Percentiles rank a stretch among this genome's conserved stretches.
Evolutionary conservation across 2,888 invertebrate species (phyloP).

Genomic region (Lymantria dispar): DNA sequence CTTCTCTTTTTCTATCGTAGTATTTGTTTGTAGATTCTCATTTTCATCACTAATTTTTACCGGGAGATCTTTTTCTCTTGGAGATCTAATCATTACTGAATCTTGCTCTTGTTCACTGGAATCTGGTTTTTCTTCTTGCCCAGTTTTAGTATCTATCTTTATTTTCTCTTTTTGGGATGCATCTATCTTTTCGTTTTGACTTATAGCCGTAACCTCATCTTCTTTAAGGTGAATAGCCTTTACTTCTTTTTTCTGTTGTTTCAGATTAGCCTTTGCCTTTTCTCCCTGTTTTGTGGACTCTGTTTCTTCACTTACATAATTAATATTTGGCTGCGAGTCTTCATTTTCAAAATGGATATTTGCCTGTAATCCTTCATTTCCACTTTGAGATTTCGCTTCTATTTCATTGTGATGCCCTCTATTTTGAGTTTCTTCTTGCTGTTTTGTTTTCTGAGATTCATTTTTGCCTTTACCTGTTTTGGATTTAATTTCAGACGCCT

Average conservation of each 20-base stretch:
- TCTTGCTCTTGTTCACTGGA: not conserved
- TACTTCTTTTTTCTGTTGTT: not conserved
- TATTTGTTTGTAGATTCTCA: no score
- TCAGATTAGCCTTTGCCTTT: not conserved
- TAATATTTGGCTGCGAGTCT: not conserved
- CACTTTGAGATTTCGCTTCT: not conserved
- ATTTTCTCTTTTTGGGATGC: not conserved
- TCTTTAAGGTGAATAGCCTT: not conserved
- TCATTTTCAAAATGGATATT: not conserved
- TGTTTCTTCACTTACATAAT: not conserved
- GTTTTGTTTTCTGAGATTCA: not conserved
- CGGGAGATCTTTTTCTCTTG: not conserved
- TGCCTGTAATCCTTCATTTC: not conserved
- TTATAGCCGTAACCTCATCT: no score
- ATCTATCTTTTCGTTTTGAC: not conserved
- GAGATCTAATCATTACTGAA: not conserved
- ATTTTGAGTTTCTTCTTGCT: not conserved
- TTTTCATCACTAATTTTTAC: not conserved
- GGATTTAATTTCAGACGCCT: not conserved
- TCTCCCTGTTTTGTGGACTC: slow-evolving; percentile 3
- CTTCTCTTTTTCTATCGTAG: no score
- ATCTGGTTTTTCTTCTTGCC: not conserved
- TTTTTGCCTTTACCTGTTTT: not conserved
- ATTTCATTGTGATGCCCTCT: not conserved
- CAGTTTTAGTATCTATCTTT: not conserved